Percentiles rank a stretch among this genome's conserved stretches.
These are phyloP conservation scores for Psittacula derbiana DNA, from an alignment of 2,797 vertebrate species.

Conservation along the genomic window DNA sequence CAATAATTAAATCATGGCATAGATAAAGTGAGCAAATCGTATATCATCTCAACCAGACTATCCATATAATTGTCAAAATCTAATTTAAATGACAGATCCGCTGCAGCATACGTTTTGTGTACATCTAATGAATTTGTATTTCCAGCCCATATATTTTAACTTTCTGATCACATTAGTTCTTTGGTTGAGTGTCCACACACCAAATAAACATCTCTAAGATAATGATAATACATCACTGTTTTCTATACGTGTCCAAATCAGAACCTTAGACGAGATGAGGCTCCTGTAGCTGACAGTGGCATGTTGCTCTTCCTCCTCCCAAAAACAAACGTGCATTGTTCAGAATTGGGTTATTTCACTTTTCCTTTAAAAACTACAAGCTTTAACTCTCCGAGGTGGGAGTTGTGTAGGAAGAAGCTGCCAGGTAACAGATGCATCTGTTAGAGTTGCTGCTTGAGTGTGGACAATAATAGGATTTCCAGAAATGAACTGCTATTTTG, in stretches of 20 bases:
- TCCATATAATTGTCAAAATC: constrained; percentile 67
- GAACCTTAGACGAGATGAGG: neutral
- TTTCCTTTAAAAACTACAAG: constrained; percentile 61
- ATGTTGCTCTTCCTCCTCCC: neutral
- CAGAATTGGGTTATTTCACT: constrained; percentile 64
- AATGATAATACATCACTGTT: constrained; percentile 37
- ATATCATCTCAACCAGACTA: constrained; percentile 72
- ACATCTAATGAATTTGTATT: constrained; percentile 64
- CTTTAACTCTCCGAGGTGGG: constrained; percentile 57
- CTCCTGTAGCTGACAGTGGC: neutral
- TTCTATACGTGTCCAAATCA: neutral
- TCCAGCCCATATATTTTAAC: constrained; percentile 67
- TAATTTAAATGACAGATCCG: constrained; percentile 46
- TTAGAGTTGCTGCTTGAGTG: constrained; percentile 67
- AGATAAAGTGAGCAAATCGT: constrained; percentile 52
- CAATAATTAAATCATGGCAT: constrained; percentile 55
- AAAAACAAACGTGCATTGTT: neutral
- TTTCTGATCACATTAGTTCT: constrained; percentile 51
- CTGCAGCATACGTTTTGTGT: constrained; percentile 50
- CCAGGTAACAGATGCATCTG: constrained; percentile 56
- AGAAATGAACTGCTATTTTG: constrained; percentile 72
- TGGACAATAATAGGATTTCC: constrained; percentile 72
- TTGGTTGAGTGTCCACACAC: constrained; percentile 42
- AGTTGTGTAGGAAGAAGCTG: constrained; percentile 55
- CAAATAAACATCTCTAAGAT: constrained; percentile 51